Conservation (phyloP, 2,113 vertebrate species). For the Passer domesticus region DNA sequence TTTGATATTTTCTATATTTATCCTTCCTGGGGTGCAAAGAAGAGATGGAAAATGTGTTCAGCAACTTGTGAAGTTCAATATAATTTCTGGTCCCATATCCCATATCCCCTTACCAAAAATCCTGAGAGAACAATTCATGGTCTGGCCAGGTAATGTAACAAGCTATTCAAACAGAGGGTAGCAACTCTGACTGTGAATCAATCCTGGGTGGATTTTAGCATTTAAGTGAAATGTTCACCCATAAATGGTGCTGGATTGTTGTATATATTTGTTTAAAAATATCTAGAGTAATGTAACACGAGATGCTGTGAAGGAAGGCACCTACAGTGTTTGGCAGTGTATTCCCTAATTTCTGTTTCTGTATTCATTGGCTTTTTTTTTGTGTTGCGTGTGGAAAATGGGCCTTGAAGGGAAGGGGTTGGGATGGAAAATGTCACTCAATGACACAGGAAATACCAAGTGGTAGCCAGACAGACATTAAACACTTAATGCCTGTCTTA, state of each 20-base stretch:
- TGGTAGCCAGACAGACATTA: neutral
- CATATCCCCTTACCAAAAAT: neutral
- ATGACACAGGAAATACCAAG: neutral
- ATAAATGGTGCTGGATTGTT: neutral
- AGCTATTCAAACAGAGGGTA: neutral
- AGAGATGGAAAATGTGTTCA: neutral
- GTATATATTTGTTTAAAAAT: neutral
- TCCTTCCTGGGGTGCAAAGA: neutral
- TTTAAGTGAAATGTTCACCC: neutral
- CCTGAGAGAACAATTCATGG: neutral
- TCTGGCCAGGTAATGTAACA: neutral
- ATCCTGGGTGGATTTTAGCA: neutral
- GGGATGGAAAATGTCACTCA: neutral
- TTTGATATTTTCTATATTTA: neutral
- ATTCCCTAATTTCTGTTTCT: neutral
- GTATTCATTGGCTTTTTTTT: neutral
- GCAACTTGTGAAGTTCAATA: neutral
- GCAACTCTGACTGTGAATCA: neutral
- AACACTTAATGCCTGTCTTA: neutral
- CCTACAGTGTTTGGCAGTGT: neutral
- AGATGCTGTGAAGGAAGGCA: neutral
- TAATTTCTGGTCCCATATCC: neutral
- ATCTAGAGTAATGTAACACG: neutral
- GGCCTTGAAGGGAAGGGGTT: neutral
- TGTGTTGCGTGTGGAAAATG: neutral